Evolutionary conservation across 2,888 invertebrate genomes (phyloP).

Genomic region (Marronus borbonicus): DNA sequence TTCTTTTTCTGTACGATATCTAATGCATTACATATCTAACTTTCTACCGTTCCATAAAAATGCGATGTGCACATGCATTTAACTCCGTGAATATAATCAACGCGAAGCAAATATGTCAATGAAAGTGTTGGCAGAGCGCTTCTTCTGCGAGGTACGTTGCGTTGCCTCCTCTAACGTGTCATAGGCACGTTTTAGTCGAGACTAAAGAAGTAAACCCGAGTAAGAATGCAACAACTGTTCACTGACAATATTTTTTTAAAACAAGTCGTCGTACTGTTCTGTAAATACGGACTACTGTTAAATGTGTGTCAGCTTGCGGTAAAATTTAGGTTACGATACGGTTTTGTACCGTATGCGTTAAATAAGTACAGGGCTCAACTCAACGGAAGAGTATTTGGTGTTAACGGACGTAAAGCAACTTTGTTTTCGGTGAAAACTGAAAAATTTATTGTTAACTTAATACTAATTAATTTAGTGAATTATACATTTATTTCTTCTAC

Average conservation of each 20-base stretch:
- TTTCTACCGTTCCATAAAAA: slow-evolving; percentile 22
- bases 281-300: slow-evolving; percentile 17
- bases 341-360: slow-evolving; percentile 47
- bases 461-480: too few species aligned
- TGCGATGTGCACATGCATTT: slow-evolving; percentile 19
- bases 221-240: slow-evolving; percentile 26
- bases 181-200: slow-evolving; percentile 4
- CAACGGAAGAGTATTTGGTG: not conserved
- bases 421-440: not conserved
- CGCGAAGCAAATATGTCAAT: slow-evolving; percentile 28
- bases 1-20: not conserved
- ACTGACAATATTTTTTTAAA: slow-evolving; percentile 34
- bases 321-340: slow-evolving; percentile 56
- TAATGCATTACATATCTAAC: not conserved
- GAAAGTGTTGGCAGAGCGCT: slow-evolving; percentile 39
- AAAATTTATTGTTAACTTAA: too few species aligned
- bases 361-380: not conserved
- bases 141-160: slow-evolving; percentile 5
- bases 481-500: too few species aligned
- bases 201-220: slow-evolving; percentile 16
- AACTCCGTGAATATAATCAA: slow-evolving; percentile 2
- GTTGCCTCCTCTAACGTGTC: not conserved
- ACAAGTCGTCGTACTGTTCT: slow-evolving; percentile 33
- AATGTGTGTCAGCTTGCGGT: slow-evolving; percentile 57
- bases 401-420: not conserved